Base-by-base conservation (phyloP, 2,888 invertebrate species). In the Stenotaenia linearis region DNA sequence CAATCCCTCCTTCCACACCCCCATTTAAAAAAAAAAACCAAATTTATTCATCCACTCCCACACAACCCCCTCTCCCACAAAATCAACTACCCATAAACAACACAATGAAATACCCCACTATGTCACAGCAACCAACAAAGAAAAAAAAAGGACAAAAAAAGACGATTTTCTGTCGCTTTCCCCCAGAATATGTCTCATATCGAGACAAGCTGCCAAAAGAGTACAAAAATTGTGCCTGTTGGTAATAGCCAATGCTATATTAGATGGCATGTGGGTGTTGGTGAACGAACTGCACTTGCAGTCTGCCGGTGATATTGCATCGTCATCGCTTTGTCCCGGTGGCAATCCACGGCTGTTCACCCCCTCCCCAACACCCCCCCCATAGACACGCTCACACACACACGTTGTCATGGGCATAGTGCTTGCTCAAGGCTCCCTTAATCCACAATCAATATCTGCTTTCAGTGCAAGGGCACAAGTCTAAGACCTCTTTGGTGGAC, bases 361-460 rank as follows among this genome's bases (percentile, higher is more conserved):
- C n/a, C n/a, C n/a, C n/a, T n/a, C n/a, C n/a, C n/a, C n/a, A n/a
- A n/a, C n/a, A n/a, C n/a, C 56, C 21, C 56, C 56, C 23, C 56
- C 23, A 40, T 40, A 40, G 40, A 40, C 40, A 40, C 40, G 40
- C 40, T 40, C 40, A 40, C 40, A 56, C 56, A 56, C 56, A 56
- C 56, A 56, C 56, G 56, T 56, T 56, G 56, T 56, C 56, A 56
- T 23, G 56, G 56, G 6, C 56, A 56, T 56, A 56, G 56, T 56
- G 56, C 56, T 56, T 56, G 56, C 56, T 56, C 56, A 56, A 56
- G 56, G n/a, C 56, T 56, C 56, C 56, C 56, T 56, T 56, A 56
- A 56, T 56, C 56, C 56, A 56, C 56, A 56, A 56, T 56, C 56
- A 56, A 56, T 56, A 56, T 56, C 56, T 56, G 56, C 56, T 56